phyloP scores from a whole-genome alignment of 2,113 vertebrate genomes.

The Indicator maculatus region DNA sequence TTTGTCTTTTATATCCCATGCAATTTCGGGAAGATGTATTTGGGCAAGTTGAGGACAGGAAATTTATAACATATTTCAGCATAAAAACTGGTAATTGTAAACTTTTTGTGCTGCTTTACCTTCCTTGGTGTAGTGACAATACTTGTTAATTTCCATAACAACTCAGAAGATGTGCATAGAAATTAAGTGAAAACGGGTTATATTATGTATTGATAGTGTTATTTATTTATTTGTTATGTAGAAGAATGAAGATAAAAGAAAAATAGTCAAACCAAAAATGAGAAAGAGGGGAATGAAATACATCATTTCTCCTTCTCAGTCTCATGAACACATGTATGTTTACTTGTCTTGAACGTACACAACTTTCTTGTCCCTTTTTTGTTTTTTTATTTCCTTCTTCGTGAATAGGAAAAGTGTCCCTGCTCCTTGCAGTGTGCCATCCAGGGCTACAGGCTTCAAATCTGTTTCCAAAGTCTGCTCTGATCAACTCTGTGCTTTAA shows the following conservation, averaged over 20 bases:
- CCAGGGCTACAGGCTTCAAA: slow-evolving; percentile 56
- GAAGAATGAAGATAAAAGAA: slow-evolving; percentile 47
- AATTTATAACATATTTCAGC: slow-evolving; percentile 4
- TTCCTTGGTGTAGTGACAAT: slow-evolving; percentile 63
- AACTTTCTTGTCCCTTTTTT: slow-evolving; percentile 30
- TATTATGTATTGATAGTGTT: slow-evolving; percentile 75
- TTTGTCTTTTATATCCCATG: slow-evolving; percentile 34
- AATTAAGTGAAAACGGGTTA: slow-evolving; percentile 77
- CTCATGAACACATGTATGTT: slow-evolving; percentile 43
- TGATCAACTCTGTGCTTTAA: slow-evolving; percentile 59
- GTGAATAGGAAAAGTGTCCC: slow-evolving; percentile 29
- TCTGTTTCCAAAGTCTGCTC: slow-evolving; percentile 60
- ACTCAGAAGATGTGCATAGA: slow-evolving; percentile 70
- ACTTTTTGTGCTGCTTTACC: slow-evolving; percentile 63
- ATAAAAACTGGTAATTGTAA: slow-evolving; percentile 48
- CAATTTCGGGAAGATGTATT: slow-evolving; percentile 41
- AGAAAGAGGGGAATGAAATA: neutral
- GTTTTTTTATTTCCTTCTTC: neutral
- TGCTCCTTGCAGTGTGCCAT: slow-evolving; percentile 22
- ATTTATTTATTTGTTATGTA: slow-evolving; percentile 80
- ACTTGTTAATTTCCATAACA: slow-evolving; percentile 40
- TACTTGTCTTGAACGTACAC: slow-evolving; percentile 42
- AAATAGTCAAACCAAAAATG: slow-evolving; percentile 71
- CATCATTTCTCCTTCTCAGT: neutral
- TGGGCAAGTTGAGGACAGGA: slow-evolving; percentile 56